phyloP scores from a whole-genome alignment of 2,888 invertebrate genomes.

The Drosophila lacicola region DNA sequence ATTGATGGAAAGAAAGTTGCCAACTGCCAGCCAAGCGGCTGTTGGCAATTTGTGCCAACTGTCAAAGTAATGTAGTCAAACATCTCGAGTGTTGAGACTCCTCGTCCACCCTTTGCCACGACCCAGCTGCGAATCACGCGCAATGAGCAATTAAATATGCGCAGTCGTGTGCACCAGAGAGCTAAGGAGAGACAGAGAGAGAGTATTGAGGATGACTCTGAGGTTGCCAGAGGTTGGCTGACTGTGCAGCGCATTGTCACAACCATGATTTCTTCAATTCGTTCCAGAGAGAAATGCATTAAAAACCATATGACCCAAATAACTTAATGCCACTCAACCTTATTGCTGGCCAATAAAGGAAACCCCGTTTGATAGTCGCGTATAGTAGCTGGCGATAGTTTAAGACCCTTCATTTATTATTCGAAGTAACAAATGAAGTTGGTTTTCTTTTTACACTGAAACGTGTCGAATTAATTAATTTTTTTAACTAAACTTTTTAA shows the following conservation, averaged over 20 bases:
- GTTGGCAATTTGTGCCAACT: constrained; percentile 74
- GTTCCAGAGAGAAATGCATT: constrained; percentile 42
- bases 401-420: not conserved
- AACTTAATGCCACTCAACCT: constrained; percentile 11
- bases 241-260: constrained; percentile 45
- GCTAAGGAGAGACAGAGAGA: not conserved
- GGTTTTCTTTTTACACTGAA: too few species aligned
- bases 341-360: not conserved
- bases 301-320: constrained; percentile 56
- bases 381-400: not conserved
- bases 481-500: too few species aligned
- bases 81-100: constrained; percentile 14
- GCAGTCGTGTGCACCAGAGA: constrained; percentile 70
- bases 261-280: constrained; percentile 50
- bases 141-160: constrained; percentile 79
- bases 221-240: constrained; percentile 32
- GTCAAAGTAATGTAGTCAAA: constrained; percentile 69
- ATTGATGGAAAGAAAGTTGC: constrained; percentile 65
- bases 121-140: constrained; percentile 60
- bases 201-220: constrained; percentile 40
- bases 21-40: constrained; percentile 25
- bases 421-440: too few species aligned
- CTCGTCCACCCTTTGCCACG: not conserved
- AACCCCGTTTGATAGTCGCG: constrained; percentile 19
- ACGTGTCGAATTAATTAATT: not conserved